Base-by-base conservation (phyloP, 2,797 vertebrate species). In the Arctocebus calabarensis region DNA sequence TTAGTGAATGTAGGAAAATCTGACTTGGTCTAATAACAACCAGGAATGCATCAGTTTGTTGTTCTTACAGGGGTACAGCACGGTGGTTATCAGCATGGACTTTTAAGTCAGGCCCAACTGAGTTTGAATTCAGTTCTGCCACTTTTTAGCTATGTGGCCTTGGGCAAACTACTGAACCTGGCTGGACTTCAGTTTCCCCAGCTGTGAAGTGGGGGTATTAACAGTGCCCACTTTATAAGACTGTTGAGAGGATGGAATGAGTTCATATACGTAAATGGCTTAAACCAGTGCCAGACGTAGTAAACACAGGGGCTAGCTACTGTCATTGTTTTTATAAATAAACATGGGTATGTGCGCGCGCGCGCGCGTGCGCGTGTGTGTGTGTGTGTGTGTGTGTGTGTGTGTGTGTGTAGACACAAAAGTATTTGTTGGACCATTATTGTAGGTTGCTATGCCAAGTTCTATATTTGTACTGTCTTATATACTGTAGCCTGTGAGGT, bases 301-400 rank as follows among this genome's bases (percentile, higher is more conserved):
- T 45, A 23, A 62, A 88, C 23, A 90, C 5, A 34, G 64, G 43
- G 7, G 37, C 19, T n/a, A 32, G 23, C 27, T 62, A 57, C 0
- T 8, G 5, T 68, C 27, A 32, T 10, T 23, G 17, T 52, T 89
- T 82, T 66, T 10, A 48, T 20, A 68, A 71, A 74, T 2, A 4
- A 27, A 43, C 48, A 25, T 1, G 16, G 12, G 12, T 0, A 0
- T 40, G 6, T 7, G 8, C 48, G 3, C 12, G 12, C 45, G 12
- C 45, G 43, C n/a, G n/a, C n/a, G n/a, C n/a, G n/a, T n/a, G n/a
- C n/a, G n/a, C n/a, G n/a, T n/a, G n/a, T n/a, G 5, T 4, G 9
- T 27, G 57, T 59, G 22, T 3, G 6, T 64, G 20, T n/a, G 17
- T 0, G 0, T 40, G 4, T 14, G n/a, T 32, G 23, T 32, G 8